These are phyloP conservation scores for Trichechus manatus DNA, from an alignment of 2,113 vertebrate genomes.

Conservation along the genomic window DNA sequence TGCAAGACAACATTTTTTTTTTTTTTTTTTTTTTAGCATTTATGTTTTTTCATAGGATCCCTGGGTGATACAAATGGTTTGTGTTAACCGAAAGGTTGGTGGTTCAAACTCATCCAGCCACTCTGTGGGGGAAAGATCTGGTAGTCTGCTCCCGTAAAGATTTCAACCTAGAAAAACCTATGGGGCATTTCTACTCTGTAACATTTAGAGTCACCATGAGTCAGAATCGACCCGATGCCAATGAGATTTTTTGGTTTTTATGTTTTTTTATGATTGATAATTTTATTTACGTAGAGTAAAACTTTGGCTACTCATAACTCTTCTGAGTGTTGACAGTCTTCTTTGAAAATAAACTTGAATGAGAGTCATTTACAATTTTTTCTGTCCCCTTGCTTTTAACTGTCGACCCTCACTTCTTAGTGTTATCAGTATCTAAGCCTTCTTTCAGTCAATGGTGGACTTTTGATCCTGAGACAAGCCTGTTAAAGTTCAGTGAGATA, in stretches of 20 bases:
- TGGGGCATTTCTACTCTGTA: not conserved
- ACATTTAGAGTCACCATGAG: not conserved
- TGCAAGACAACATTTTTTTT: not conserved
- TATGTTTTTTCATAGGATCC: not conserved
- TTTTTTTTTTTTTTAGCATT: not conserved
- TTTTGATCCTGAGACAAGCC: not conserved
- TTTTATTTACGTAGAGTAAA: slow-evolving; percentile 7
- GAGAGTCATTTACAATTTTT: not conserved
- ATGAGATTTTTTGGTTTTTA: not conserved
- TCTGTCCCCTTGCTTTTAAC: not conserved
- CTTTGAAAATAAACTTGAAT: not conserved
- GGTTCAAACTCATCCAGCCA: not conserved
- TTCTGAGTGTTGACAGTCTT: not conserved
- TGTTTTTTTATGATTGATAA: not conserved
- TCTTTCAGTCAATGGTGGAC: not conserved
- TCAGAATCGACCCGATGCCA: not conserved
- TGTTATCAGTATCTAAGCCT: not conserved
- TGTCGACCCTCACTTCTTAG: not conserved
- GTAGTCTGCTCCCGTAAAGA: not conserved
- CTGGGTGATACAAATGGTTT: not conserved
- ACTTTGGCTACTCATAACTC: not conserved
- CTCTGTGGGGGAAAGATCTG: not conserved
- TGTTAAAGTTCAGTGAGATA: not conserved
- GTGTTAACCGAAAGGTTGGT: not conserved
- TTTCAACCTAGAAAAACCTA: not conserved